Evolutionary conservation across 30 jellyfish, hydroid and myxozoan species (phyloP).

Genomic region (Aurelia sp.): DNA sequence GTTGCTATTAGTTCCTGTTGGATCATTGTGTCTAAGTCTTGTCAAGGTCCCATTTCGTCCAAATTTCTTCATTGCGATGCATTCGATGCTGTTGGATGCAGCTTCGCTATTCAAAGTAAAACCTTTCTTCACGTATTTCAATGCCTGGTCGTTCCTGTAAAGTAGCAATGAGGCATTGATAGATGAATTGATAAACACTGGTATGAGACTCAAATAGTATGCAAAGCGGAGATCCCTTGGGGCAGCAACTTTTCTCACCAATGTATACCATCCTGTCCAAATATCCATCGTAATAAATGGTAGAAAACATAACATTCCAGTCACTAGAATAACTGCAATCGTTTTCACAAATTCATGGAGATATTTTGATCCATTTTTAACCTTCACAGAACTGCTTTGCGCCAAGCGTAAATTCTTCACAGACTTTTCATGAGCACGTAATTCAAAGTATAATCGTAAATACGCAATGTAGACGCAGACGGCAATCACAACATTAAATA

Average conservation of each 20-base stretch:
- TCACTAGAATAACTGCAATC: constrained; percentile 24
- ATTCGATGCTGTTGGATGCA: neutral
- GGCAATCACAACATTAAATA: constrained; percentile 15
- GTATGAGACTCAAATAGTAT: constrained; percentile 14
- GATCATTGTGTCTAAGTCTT: neutral
- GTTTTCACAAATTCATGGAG: constrained; percentile 40
- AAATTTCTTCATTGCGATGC: neutral
- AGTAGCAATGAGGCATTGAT: constrained; percentile 19
- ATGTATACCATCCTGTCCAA: constrained; percentile 61
- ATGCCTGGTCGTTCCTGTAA: constrained; percentile 42
- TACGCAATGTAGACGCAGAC: constrained; percentile 38
- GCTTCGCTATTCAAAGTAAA: neutral
- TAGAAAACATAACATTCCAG: constrained; percentile 28
- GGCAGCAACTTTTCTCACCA: constrained; percentile 14
- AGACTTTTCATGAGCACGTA: constrained; percentile 23
- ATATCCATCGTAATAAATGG: constrained; percentile 48
- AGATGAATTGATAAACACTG: constrained; percentile 16
- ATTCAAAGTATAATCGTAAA: constrained; percentile 22
- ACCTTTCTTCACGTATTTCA: neutral
- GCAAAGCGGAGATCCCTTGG: constrained; percentile 48
- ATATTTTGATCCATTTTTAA: neutral
- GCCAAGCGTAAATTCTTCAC: neutral
- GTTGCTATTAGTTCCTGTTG: neutral
- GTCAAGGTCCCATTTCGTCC: constrained; percentile 3
- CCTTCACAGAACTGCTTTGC: neutral